A percentile compares a stretch with the other conserved stretches of the same genome.
Evolutionary conservation across 2,113 vertebrate genomes (phyloP).

Genomic region (Upupa epops): DNA sequence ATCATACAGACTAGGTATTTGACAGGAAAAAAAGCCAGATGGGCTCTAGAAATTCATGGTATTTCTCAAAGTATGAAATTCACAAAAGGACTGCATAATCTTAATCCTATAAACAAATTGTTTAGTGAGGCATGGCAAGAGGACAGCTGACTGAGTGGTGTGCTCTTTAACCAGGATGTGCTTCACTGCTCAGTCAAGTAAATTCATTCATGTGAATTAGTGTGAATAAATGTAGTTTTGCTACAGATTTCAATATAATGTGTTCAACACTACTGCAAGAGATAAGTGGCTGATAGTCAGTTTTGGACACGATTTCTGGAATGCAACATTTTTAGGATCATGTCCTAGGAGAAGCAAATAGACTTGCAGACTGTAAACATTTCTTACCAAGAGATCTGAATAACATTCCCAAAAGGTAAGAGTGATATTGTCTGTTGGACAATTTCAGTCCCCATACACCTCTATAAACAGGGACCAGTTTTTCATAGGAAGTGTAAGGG

Average conservation of each 20-base stretch:
- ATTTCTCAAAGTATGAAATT: neutral
- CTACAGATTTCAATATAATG: neutral
- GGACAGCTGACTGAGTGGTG: accelerated
- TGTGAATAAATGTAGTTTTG: neutral
- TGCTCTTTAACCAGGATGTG: neutral
- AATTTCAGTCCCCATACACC: neutral
- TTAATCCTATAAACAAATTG: neutral
- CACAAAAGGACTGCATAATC: neutral
- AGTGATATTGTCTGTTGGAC: neutral
- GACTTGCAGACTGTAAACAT: neutral
- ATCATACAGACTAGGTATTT: neutral
- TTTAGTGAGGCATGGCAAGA: neutral
- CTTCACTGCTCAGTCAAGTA: neutral
- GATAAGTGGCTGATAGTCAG: neutral
- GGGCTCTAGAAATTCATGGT: neutral
- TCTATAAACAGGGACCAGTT: neutral
- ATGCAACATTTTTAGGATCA: neutral
- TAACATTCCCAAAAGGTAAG: neutral
- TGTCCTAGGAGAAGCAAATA: neutral
- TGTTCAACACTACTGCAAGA: accelerated
- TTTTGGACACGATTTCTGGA: neutral
- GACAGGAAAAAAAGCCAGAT: no score
- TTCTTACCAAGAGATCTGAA: neutral
- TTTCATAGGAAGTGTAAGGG: neutral
- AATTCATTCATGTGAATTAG: neutral